Conservation (phyloP, 2,797 vertebrate species). For the Austrolebias charrua region DNA sequence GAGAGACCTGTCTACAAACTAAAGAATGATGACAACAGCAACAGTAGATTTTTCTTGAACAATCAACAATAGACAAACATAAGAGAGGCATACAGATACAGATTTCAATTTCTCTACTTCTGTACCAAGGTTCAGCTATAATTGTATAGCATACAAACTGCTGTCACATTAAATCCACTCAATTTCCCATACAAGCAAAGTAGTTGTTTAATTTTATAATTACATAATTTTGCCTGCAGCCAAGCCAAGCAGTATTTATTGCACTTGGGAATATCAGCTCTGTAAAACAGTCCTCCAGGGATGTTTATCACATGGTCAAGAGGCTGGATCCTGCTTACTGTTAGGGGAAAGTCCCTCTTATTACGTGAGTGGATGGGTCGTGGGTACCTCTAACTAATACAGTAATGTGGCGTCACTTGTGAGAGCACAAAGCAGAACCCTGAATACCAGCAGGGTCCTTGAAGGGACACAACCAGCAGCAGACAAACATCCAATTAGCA, state of each 20-base stretch:
- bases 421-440: constrained; percentile 63
- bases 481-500: constrained; percentile 81
- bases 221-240: constrained; percentile 16
- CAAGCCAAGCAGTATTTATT: constrained; percentile 18
- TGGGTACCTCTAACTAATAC: constrained; percentile 64
- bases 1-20: too few species aligned
- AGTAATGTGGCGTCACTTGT: constrained; percentile 66
- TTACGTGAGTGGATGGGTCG: constrained; percentile 65
- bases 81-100: too few species aligned
- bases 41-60: too few species aligned
- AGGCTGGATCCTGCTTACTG: constrained; percentile 50
- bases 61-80: too few species aligned
- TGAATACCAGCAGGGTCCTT: constrained; percentile 78
- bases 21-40: too few species aligned
- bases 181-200: constrained; percentile 51
- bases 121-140: constrained; percentile 16
- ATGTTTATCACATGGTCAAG: constrained; percentile 38
- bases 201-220: not conserved
- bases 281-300: constrained; percentile 10
- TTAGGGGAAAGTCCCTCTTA: constrained; percentile 62
- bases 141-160: constrained; percentile 28
- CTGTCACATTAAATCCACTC: constrained; percentile 20
- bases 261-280: not conserved
- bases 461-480: constrained; percentile 64
- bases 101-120: not conserved